Conservation (phyloP, 2,888 invertebrate species). For the Macropis europaea region DNA sequence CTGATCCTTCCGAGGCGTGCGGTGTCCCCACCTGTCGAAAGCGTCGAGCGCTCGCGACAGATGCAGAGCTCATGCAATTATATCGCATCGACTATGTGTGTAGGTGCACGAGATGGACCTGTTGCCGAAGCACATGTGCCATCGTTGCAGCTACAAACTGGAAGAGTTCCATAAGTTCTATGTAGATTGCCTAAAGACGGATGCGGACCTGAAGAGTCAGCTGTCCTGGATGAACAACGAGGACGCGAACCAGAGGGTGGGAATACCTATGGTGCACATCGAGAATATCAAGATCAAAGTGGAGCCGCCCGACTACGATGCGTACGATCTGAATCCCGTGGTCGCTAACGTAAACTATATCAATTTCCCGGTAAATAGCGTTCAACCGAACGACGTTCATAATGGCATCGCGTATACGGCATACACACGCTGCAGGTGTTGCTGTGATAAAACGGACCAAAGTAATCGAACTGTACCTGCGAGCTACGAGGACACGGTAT, state of each 20-base stretch:
- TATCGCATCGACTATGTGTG: conserved; percentile 14
- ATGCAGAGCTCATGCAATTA: neutral
- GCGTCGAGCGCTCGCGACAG: neutral
- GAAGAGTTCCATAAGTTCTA: conserved; percentile 77
- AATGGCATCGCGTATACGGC: conserved; percentile 47
- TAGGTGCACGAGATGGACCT: conserved; percentile 77
- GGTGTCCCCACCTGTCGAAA: neutral
- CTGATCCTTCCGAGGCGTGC: neutral
- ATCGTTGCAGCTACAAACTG: conserved; percentile 75
- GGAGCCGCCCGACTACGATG: conserved; percentile 67
- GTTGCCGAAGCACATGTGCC: conserved; percentile 77
- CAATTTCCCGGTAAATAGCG: conserved; percentile 46
- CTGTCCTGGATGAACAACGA: conserved; percentile 76
- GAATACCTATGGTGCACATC: conserved; percentile 76
- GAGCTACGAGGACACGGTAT: conserved; percentile 17
- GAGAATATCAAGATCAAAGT: conserved; percentile 72
- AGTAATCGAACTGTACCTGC: conserved; percentile 23
- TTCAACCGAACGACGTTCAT: conserved; percentile 37
- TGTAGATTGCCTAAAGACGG: conserved; percentile 72
- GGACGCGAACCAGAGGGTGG: conserved; percentile 56
- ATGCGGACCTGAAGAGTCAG: conserved; percentile 72
- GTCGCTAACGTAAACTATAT: conserved; percentile 54
- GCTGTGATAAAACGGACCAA: conserved; percentile 59
- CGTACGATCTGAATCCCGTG: conserved; percentile 54
- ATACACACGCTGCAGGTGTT: conserved; percentile 59